Evolutionary conservation across 2,888 invertebrate genomes (phyloP), one percentile per base, ranked within the genome.

Genomic region (Dorcus parallelipipedus): DNA sequence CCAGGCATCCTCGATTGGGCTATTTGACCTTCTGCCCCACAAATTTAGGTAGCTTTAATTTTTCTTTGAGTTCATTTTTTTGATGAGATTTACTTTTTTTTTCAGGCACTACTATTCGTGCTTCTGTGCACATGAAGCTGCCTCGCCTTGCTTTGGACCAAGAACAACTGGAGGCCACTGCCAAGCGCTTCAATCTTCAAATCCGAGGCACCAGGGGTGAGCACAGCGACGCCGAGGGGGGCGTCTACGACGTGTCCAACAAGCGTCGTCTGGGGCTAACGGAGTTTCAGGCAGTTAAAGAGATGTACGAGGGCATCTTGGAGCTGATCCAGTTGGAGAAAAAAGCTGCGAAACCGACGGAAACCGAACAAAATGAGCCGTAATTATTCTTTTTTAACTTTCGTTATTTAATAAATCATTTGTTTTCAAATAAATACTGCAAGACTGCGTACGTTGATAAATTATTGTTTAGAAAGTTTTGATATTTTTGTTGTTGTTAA

Each of bases 21-120:
- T 88, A 82, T 78, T 76, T 89, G 62, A 88, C 88, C 39, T 88
- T 88, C 79, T 90, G 89, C 74, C 89, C 89, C 20, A 86, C 87
- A 54, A 90, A 90, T 76, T 79, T 89, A 67, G 89, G 86, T 73
- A 60, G 4, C 26, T 33, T 6, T 6, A 3, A 1, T 3, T 33
- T 6, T 1, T 5, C 26, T 33, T 6, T 14, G 14, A 14, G 14
- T 14, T 33, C 26, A 4, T 33, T 7, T 33, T 7, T 49, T 49
- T 2, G 14, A 17, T n/a, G 10, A 40, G 10, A 2, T 41, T n/a
- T 14, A 14, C n/a, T 38, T 38, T 38, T 42, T 55, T 23, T 67
- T 65, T 54, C 83, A 71, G 87, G 89, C 51, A 90, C 88, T 14
- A 85, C 86, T 9, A 82, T 90, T 57, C 80, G 89, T 56, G 88